Evolutionary conservation across 2,888 invertebrate genomes (phyloP).

Genomic region (Drosophila antonietae): DNA sequence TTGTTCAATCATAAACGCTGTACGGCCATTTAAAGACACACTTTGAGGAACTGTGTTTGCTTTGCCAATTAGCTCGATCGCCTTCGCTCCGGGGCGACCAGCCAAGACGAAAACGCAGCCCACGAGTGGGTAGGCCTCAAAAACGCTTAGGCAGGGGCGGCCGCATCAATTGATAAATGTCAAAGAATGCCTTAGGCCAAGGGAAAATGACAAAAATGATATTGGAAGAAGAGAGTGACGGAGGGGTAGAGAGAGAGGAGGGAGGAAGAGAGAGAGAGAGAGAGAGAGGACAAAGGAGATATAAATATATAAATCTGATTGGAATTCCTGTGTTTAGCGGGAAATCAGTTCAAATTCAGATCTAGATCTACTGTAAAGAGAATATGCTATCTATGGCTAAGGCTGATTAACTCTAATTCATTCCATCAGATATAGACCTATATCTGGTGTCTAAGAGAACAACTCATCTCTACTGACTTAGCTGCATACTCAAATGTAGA

Average conservation of each 20-base stretch:
- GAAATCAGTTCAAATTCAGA: background rate
- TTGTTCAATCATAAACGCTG: slow-evolving; percentile 73
- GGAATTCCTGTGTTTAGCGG: background rate
- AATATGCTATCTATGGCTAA: no score
- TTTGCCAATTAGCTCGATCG: slow-evolving; percentile 58
- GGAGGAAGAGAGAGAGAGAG: background rate
- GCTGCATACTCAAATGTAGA: no score
- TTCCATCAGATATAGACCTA: no score
- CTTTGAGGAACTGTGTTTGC: slow-evolving; percentile 54
- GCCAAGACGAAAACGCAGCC: slow-evolving; percentile 31
- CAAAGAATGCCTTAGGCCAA: background rate
- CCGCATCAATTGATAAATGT: slow-evolving; percentile 21
- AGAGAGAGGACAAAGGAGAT: background rate
- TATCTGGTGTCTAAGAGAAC: no score
- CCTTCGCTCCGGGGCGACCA: slow-evolving; percentile 5
- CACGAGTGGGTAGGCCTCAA: slow-evolving; percentile 21
- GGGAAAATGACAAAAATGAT: slow-evolving; percentile 1
- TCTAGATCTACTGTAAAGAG: background rate
- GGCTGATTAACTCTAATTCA: no score
- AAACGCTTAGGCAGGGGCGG: slow-evolving; percentile 4
- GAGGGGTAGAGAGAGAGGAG: background rate
- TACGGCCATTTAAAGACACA: slow-evolving; percentile 67
- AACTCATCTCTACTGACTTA: no score
- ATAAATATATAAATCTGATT: no score
- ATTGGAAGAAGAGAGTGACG: background rate